Base-by-base conservation (phyloP, 2,888 invertebrate genomes). In the Chloromyia formosa region DNA sequence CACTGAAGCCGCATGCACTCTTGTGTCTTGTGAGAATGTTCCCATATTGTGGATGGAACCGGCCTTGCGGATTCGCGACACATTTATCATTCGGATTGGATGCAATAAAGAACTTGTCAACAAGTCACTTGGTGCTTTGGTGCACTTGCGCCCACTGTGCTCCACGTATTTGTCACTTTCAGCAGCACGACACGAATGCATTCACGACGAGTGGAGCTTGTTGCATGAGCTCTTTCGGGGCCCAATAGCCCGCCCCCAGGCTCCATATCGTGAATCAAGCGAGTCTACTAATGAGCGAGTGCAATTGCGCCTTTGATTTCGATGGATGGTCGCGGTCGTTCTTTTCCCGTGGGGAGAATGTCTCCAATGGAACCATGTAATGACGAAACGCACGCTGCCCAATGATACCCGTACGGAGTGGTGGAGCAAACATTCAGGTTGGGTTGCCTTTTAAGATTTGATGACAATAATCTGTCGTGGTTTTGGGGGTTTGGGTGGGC, bases 101-200 rank as follows among this genome's bases (percentile, higher is more conserved):
- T 71, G 71, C 71, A 58, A 71, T 71, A 71, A 71, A 71, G 71
- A 71, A 71, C 71, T 58, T 71, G 71, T 71, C 71, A 71, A 71
- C 71, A 71, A 56, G 49, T 69, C 27, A 3, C 16, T 71, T 58
- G 20, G 49, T 45, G 66, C 66, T 66, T 66, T 45, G 49, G 56
- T 71, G 71, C 56, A 56, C 71, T 71, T 71, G 71, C 71, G 71
- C 71, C 71, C 71, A 56, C 58, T 71, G 27, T 14, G 71, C 40
- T 23, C 58, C 71, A 71, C 58, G 16, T 40, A 71, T 71, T 71
- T 71, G 71, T 71, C 71, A 71, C 71, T 58, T 71, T 71, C 71
- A 58, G 58, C 58, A 27, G 53, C 53, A 49, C 16, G 10, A 49
- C 40, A 35, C 23, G 23, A 16, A 62, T 62, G 35, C 62, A 22